Percentiles rank a stretch among this genome's conserved stretches.
phyloP scores from a whole-genome alignment of 2,113 vertebrate genomes.

The Circaetus gallicus region DNA sequence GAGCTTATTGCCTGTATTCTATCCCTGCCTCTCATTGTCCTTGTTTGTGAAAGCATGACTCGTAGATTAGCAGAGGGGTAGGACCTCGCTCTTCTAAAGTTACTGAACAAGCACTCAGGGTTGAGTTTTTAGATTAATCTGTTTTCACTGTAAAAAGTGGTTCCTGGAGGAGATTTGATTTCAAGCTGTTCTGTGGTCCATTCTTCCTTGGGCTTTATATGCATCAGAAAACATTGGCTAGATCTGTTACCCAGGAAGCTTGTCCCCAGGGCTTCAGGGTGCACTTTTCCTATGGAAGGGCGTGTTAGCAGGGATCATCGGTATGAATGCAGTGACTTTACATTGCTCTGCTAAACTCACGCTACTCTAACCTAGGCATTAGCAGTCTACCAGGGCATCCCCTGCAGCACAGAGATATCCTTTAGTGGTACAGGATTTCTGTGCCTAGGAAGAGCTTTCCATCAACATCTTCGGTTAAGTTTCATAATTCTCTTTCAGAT shows the following conservation, averaged over 20 bases:
- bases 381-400: neutral
- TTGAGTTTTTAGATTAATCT: slow-evolving; percentile 15
- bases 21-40: slow-evolving; percentile 12
- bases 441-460: neutral
- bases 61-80: neutral
- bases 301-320: fast-evolving
- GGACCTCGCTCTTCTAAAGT: neutral
- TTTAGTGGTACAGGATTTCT: neutral
- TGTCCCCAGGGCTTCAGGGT: neutral
- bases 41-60: slow-evolving; percentile 42
- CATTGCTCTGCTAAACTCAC: neutral
- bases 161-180: slow-evolving; percentile 25
- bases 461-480: neutral
- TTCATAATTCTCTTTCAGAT: neutral
- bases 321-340: neutral
- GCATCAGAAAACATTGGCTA: neutral
- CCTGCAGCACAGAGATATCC: neutral
- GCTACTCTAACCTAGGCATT: neutral
- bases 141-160: neutral
- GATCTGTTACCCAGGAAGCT: neutral
- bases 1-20: slow-evolving; percentile 36
- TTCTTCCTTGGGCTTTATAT: neutral
- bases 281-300: neutral
- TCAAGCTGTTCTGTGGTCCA: neutral
- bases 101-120: slow-evolving; percentile 11